phyloP scores from a whole-genome alignment of 2,888 invertebrate genomes.

The Podotricha telesiphe region DNA sequence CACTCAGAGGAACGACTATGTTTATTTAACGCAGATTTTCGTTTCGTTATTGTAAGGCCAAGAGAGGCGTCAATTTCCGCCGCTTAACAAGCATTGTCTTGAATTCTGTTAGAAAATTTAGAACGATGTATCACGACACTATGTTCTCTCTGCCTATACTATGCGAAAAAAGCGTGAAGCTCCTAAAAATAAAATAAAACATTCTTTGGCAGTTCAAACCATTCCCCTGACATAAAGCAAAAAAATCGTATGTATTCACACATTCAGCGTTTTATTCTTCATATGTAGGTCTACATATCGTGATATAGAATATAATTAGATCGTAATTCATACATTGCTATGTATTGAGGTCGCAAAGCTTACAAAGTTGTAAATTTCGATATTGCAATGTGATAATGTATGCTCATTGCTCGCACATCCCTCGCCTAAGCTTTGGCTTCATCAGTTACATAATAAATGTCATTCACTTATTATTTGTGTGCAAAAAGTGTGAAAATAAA shows the following conservation, averaged over 20 bases:
- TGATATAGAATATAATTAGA: neutral
- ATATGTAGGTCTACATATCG: neutral
- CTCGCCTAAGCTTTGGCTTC: slow-evolving; percentile 13
- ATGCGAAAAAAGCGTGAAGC: no score
- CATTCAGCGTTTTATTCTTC: neutral
- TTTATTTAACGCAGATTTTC: no score
- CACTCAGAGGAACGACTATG: no score
- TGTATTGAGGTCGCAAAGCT: slow-evolving; percentile 9
- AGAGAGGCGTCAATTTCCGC: no score
- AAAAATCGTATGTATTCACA: neutral
- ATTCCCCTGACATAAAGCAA: neutral
- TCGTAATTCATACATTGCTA: neutral
- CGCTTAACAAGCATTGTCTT: no score
- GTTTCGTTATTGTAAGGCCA: no score
- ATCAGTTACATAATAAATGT: neutral
- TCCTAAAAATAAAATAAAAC: neutral
- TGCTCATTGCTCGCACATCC: slow-evolving; percentile 5
- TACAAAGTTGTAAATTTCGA: slow-evolving; percentile 15
- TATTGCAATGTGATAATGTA: slow-evolving; percentile 10
- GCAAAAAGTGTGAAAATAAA: neutral
- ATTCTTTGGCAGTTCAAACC: neutral
- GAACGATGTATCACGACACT: no score
- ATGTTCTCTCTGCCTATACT: no score
- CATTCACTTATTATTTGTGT: neutral
- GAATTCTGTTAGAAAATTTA: no score